Evolutionary conservation across 2,888 invertebrate genomes (phyloP).

Genomic region (Caenorhabditis sinica): DNA sequence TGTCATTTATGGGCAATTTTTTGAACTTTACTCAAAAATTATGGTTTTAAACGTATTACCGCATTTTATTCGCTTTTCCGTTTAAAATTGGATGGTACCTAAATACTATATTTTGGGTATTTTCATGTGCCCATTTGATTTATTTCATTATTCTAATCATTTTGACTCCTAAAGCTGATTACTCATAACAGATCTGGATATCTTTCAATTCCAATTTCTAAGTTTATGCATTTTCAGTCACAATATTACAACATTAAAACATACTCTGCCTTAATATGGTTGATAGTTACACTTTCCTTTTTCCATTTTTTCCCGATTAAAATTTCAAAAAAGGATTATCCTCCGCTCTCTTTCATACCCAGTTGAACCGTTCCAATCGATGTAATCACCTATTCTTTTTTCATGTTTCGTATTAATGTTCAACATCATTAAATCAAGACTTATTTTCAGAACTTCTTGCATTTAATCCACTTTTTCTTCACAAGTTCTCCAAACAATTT

Average conservation of each 20-base stretch:
- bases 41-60: background rate
- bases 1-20: slow-evolving; percentile 43
- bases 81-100: too few relatives aligned
- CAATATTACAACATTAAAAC: background rate
- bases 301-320: slow-evolving; percentile 21
- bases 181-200: too few relatives aligned
- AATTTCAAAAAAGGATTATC: slow-evolving; percentile 49
- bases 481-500: slow-evolving; percentile 9
- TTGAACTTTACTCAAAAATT: slow-evolving; percentile 36
- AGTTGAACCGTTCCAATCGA: slow-evolving; percentile 58
- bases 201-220: too few relatives aligned
- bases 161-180: too few relatives aligned
- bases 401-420: slow-evolving; percentile 32
- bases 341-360: slow-evolving; percentile 32
- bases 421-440: slow-evolving; percentile 25
- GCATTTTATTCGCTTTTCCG: too few relatives aligned
- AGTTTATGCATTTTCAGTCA: too few relatives aligned
- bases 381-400: slow-evolving; percentile 21
- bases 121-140: too few relatives aligned
- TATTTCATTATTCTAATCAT: too few relatives aligned
- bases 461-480: slow-evolving; percentile 16
- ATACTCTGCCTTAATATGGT: slow-evolving; percentile 7
- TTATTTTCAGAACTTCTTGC: slow-evolving; percentile 46
- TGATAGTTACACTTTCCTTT: slow-evolving; percentile 15
- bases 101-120: too few relatives aligned